phyloP scores from a whole-genome alignment of 2,113 vertebrate genomes.

The Oncorhynchus masou region DNA sequence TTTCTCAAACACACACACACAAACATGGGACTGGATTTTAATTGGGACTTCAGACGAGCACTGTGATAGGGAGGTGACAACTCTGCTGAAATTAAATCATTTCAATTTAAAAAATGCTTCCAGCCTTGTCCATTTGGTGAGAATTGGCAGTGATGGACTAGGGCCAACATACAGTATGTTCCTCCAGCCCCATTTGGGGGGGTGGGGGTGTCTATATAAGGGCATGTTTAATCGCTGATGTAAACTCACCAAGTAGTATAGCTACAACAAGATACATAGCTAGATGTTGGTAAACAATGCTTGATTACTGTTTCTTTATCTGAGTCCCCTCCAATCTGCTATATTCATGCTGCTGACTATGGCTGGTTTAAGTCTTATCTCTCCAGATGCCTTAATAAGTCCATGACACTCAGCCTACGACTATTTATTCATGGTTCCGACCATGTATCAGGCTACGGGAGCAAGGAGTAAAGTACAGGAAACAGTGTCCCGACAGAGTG shows the following conservation, averaged over 20 bases:
- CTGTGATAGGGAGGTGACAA: neutral
- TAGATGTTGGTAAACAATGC: too few species aligned
- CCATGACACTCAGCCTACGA: neutral
- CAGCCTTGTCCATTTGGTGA: neutral
- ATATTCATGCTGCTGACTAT: neutral
- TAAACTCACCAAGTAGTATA: too few species aligned
- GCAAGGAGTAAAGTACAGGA: neutral
- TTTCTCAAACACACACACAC: neutral
- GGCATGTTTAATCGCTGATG: too few species aligned
- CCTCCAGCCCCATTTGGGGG: too few species aligned
- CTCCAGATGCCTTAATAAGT: neutral
- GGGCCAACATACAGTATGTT: too few species aligned
- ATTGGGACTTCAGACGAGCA: neutral
- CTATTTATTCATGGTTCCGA: neutral
- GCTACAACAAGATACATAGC: too few species aligned
- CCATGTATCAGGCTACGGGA: neutral
- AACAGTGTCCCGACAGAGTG: neutral
- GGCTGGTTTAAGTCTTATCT: neutral
- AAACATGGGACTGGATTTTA: neutral
- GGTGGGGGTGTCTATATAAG: too few species aligned
- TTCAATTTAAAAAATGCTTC: too few species aligned
- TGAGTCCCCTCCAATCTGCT: neutral
- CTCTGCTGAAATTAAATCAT: neutral
- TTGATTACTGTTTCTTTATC: too few species aligned
- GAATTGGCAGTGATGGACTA: too few species aligned